Percentiles rank a stretch among this genome's conserved stretches.
These are phyloP conservation scores for Otocyon megalotis DNA, from an alignment of 2,113 vertebrate genomes.

Conservation along the genomic window DNA sequence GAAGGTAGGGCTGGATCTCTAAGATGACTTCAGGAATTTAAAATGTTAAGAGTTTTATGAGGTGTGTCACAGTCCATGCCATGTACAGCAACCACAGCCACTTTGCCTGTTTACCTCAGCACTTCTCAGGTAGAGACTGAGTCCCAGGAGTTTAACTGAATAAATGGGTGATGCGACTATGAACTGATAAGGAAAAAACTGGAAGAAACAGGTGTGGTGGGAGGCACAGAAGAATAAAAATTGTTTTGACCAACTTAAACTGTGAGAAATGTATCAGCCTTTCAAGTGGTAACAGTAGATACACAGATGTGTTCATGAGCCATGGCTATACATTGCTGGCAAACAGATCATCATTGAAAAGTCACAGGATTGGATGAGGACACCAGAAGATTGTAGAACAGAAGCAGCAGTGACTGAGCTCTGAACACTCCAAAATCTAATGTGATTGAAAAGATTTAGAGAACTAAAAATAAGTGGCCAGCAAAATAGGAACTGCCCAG, in stretches of 20 bases:
- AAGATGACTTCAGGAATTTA: not conserved
- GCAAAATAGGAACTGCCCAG: not conserved
- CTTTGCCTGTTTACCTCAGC: not conserved
- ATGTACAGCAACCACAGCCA: rapidly evolving
- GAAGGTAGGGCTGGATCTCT: not conserved
- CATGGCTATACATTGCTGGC: not conserved
- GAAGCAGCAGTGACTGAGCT: not conserved
- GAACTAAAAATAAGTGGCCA: not conserved
- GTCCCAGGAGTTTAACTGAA: not conserved
- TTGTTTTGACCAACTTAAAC: not conserved
- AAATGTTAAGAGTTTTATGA: not conserved
- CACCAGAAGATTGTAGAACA: not conserved
- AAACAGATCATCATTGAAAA: not conserved
- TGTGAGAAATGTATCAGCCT: not conserved
- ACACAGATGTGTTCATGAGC: not conserved
- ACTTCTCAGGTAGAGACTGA: not conserved
- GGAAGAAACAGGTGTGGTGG: not conserved
- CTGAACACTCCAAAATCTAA: not conserved
- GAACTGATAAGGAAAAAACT: not conserved
- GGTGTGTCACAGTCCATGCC: not conserved
- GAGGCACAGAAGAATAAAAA: not conserved
- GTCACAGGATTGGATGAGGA: not conserved
- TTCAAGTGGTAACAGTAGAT: not conserved
- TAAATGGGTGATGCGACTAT: not conserved
- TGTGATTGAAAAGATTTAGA: not conserved